A percentile compares a stretch with the other conserved stretches of the same genome.
phyloP scores from a whole-genome alignment of 2,797 vertebrate genomes.

The Malacoraja senta region DNA sequence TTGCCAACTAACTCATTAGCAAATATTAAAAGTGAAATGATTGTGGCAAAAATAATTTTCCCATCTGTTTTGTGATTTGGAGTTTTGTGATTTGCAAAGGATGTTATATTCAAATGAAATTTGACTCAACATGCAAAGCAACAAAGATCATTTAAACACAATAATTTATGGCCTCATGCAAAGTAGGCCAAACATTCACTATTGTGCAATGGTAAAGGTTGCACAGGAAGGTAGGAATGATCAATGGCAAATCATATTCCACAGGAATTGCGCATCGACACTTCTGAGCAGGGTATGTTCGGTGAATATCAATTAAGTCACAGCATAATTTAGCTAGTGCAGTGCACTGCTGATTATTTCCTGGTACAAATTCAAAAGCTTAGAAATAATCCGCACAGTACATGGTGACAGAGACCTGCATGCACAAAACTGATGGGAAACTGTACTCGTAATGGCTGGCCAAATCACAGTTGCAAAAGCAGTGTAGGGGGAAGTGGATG shows the following conservation, averaged over 20 bases:
- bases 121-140: constrained; percentile 36
- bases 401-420: constrained; percentile 66
- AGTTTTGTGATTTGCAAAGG: background rate
- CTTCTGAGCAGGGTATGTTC: constrained; percentile 39
- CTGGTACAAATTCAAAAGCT: constrained; percentile 35
- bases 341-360: constrained; percentile 61
- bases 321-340: constrained; percentile 45
- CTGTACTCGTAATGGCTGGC: constrained; percentile 75
- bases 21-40: background rate
- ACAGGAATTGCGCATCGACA: background rate
- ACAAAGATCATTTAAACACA: background rate
- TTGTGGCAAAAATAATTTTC: constrained; percentile 56
- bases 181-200: constrained; percentile 7
- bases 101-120: background rate
- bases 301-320: constrained; percentile 43
- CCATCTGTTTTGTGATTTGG: constrained; percentile 81
- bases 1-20: background rate
- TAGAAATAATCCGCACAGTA: constrained; percentile 52
- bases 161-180: background rate
- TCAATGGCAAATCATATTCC: background rate
- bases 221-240: background rate
- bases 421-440: constrained; percentile 99
- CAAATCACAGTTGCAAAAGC: constrained; percentile 75
- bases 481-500: constrained; percentile 62
- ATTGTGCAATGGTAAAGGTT: background rate